Base-by-base conservation (phyloP, 2,797 vertebrate species). In the Melanotaenia trifasciata region DNA sequence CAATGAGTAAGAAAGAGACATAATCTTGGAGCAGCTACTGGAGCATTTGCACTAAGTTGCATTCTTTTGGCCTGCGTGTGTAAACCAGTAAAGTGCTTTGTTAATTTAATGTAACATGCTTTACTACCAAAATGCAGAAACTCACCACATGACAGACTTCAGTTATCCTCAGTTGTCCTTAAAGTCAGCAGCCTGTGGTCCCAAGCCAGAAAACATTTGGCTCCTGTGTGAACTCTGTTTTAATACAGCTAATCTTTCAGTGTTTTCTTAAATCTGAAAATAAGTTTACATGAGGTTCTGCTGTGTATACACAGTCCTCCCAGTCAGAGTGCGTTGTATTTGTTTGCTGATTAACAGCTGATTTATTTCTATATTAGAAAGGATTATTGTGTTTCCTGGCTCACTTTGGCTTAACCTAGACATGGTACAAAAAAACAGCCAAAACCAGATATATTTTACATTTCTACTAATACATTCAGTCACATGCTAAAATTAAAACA, bases 31-130 rank as follows among this genome's bases (percentile, higher is more conserved):
- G 38, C 64, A 24, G 40, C 51, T 74, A 56, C 53, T 16, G 53
- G 56, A 58, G 28, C 36, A 66, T 76, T 45, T 74, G 45, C 36
- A 32, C 26, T 22, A 54, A 60, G 22, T 24, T 36, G 35, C 43
- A 56, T 13, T 65, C 14, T 76, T 63, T 81, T 67, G 26, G 28
- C 45, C 13, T 71, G 11, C 38, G 22, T 54, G 33, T 53, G 16
- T 13, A 6, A 18, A 40, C 24, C 35, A 16, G n/a, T 45, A n/a
- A 22, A 61, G 53, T 38, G 22, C 51, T 51, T 38, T 64, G 40
- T 14, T 26, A 53, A 22, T 26, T 40, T 72, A 18, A 36, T 68
- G 58, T 66, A 40, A 72, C 43, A 53, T 51, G 22, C 74, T 80
- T 68, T 57, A 64, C 50, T 20, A 72, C 35, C 43, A 64, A 67